These are phyloP conservation scores for Morinoia aosen DNA, from an alignment of 2,888 invertebrate genomes.

Conservation along the genomic window DNA sequence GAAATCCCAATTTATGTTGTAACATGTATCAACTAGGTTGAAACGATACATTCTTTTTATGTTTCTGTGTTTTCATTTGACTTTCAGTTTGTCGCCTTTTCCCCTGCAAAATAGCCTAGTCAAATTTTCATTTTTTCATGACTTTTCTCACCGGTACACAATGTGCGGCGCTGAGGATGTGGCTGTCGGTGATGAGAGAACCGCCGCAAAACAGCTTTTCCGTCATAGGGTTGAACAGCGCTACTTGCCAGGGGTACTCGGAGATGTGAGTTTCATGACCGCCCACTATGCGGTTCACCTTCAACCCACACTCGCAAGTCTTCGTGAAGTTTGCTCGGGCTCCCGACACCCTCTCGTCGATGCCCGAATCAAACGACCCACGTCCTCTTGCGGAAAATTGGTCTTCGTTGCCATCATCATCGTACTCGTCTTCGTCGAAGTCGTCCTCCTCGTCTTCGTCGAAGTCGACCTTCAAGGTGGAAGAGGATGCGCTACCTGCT, in stretches of 20 bases:
- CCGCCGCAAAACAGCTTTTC: conserved; percentile 55
- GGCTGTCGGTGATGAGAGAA: conserved; percentile 56
- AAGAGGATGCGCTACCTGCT: not conserved
- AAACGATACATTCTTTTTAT: too few relatives aligned
- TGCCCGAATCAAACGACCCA: not conserved
- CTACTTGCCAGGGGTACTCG: conserved; percentile 62
- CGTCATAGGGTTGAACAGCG: conserved; percentile 42
- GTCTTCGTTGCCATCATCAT: not conserved
- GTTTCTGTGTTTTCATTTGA: too few relatives aligned
- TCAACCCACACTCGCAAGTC: conserved; percentile 55
- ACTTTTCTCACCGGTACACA: conserved; percentile 52
- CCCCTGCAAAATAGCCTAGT: too few relatives aligned
- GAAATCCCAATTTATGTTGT: too few relatives aligned
- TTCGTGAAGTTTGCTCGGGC: not conserved
- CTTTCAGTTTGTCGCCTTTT: too few relatives aligned
- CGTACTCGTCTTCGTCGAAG: not conserved
- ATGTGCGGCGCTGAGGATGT: conserved; percentile 60
- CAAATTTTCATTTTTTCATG: too few relatives aligned
- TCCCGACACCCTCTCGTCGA: not conserved
- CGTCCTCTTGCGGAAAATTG: not conserved
- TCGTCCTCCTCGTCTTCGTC: too few relatives aligned
- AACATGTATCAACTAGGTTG: too few relatives aligned
- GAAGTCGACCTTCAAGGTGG: too few relatives aligned
- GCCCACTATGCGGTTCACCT: conserved; percentile 54
- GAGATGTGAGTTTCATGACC: conserved; percentile 25